Evolutionary conservation across 2,888 invertebrate genomes (phyloP).

Genomic region (Caprella mutica): DNA sequence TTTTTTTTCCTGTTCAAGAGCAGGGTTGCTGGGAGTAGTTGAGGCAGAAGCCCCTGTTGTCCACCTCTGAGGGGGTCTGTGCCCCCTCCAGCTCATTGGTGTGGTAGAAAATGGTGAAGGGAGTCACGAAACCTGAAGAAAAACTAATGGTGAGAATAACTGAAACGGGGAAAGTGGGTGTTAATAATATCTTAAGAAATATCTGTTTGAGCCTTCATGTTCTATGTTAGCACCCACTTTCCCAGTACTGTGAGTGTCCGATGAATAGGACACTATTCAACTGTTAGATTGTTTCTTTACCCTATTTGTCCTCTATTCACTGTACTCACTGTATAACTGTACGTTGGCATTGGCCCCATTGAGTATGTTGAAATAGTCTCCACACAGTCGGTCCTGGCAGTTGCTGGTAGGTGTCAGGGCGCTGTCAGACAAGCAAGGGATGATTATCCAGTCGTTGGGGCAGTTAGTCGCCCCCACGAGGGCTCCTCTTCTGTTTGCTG

Average conservation of each 20-base stretch:
- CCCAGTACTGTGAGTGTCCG: too few relatives aligned
- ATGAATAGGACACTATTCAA: too few relatives aligned
- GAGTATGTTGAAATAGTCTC: conserved; percentile 19
- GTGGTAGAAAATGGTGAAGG: conserved; percentile 32
- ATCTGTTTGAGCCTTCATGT: too few relatives aligned
- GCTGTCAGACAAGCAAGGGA: conserved; percentile 26
- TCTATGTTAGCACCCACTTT: too few relatives aligned
- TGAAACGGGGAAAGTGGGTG: too few relatives aligned
- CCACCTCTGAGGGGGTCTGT: conserved; percentile 9
- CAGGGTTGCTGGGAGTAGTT: conserved; percentile 34
- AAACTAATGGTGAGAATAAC: too few relatives aligned
- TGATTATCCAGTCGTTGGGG: conserved; percentile 30
- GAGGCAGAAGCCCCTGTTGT: conserved; percentile 34
- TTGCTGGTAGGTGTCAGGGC: conserved; percentile 12
- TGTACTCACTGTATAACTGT: conserved; percentile 25
- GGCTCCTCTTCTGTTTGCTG: conserved; percentile 6
- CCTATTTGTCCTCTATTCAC: too few relatives aligned
- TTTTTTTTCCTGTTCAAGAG: too few relatives aligned
- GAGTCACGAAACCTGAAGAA: conserved; percentile 25
- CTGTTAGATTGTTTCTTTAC: too few relatives aligned
- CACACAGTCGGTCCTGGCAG: conserved; percentile 32
- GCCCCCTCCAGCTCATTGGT: conserved; percentile 15
- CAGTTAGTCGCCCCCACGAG: conserved; percentile 20
- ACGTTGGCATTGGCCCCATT: conserved; percentile 15
- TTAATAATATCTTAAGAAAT: too few relatives aligned